Evolutionary conservation across 2,113 vertebrate species (phyloP), one percentile per base, ranked within the genome.

Genomic region (Circaetus cinerascens): DNA sequence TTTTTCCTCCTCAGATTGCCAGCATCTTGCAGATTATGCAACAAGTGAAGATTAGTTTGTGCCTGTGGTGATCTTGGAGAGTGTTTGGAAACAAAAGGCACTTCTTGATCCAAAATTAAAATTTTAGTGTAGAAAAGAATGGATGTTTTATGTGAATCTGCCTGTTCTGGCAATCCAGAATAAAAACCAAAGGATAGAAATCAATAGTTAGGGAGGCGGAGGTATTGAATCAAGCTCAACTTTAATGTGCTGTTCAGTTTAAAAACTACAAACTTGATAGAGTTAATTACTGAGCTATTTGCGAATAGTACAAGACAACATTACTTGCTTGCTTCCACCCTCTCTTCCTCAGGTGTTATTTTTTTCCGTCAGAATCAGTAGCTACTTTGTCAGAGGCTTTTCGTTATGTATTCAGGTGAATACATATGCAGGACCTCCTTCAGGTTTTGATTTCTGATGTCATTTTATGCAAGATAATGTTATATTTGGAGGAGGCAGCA

Each of bases 1-100:
- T 41, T 56, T 46, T 34, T 72, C 23, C 23, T 4, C 15, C 4
- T 3, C 34, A 85, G 82, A 87, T 95, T 96, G 89, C 93, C 90
- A 95, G 63, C 92, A 86, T 97, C 85, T 97, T 94, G 79, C 87
- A 96, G 79, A 96, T 97, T 96, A 91, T 95, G 95, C 97, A 96
- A 96, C 94, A 96, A 93, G 92, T 87, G 94, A 93, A 91, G 92
- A 97, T 94, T 86, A 87, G 76, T 91, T 96, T 94, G 82, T 92
- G 91, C 91, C 90, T 94, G 66, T 94, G 94, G 90, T 93, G 67
- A 72, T 97, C 93, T 94, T 87, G 30, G 78, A 95, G 92, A 84
- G 60, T 68, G 34, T 89, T 92, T 95, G 81, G 85, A 85, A 87
- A 93, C 89, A 92, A 95, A 96, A 93, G 66, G 41, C 48, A n/a